Evolutionary conservation across 2,888 invertebrate species (phyloP), one percentile per base, ranked within the genome.

Genomic region (Drosophila mulleri): DNA sequence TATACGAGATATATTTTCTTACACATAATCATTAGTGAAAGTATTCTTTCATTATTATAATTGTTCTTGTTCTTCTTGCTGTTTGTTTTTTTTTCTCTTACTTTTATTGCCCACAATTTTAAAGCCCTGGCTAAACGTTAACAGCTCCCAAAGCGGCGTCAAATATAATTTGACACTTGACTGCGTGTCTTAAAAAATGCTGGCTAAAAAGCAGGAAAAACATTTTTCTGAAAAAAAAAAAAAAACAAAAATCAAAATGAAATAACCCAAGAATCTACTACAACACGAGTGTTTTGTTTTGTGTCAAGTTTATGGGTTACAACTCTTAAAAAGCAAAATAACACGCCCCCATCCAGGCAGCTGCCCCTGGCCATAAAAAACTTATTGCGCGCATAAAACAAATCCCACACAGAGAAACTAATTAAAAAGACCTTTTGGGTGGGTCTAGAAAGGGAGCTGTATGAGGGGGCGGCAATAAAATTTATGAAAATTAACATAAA

Each of bases 401-500:
- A 70, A 78, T 89, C 85, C 88, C 86, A 89, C 85, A 77, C 75
- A 72, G 70, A 57, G 71, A 80, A 82, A 87, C 79, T 86, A 90
- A 91, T 90, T 91, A 89, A 91, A 89, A 88, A 82, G 75, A 75
- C 82, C 84, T 90, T 80, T 71, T 68, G 18, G 41, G 23, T 41
- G 50, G 42, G 11, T 29, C 42, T 8, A 16, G 16, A 16, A 23
- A 23, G 18, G 14, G 44, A 20, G 42, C 8, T 16, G 54, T 14
- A 75, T 14, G 82, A 41, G 41, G 61, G 75, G 75, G 75, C 64
- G 75, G 79, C 78, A 90, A 90, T 82, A 83, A 90, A 89, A 90
- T 91, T 90, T 83, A 91, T 86, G 91, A 91, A 89, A 89, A 91
- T 90, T 83, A 88, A 80, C 91, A 90, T 90, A 90, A 91, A 89